These are phyloP conservation scores for Acomys russatus DNA, from an alignment of 2,797 vertebrate genomes.

Conservation along the genomic window DNA sequence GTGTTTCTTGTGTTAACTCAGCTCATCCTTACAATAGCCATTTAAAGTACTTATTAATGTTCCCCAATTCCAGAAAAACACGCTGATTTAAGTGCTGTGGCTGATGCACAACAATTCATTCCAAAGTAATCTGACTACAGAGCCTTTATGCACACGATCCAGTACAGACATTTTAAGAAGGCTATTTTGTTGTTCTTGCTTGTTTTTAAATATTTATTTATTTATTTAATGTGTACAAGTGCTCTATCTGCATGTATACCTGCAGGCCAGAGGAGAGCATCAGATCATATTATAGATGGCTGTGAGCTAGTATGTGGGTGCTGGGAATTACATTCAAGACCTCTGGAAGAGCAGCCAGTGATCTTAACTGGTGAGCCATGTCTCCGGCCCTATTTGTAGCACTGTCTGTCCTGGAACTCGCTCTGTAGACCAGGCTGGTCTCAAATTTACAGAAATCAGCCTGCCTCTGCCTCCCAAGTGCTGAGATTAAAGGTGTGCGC, in stretches of 20 bases:
- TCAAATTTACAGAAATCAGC: background rate
- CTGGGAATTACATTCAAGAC: too few species aligned
- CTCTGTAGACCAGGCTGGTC: background rate
- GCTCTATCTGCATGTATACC: too few species aligned
- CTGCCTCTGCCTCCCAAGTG: background rate
- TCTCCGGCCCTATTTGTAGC: background rate
- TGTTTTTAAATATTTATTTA: too few species aligned
- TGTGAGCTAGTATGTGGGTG: too few species aligned
- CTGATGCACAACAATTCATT: slow-evolving; percentile 8
- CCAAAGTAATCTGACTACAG: slow-evolving; percentile 8
- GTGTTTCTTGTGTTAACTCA: slow-evolving; percentile 23
- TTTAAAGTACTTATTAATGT: slow-evolving; percentile 40
- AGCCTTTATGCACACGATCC: background rate
- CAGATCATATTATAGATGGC: too few species aligned
- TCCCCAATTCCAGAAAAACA: slow-evolving; percentile 29
- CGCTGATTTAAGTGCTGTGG: slow-evolving; percentile 28
- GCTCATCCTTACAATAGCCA: slow-evolving; percentile 34
- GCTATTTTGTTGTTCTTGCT: background rate
- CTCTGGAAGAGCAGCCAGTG: too few species aligned
- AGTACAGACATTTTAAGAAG: background rate
- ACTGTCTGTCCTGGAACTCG: background rate
- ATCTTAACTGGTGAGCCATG: too few species aligned
- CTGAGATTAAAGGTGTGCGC: background rate
- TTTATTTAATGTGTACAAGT: too few species aligned
- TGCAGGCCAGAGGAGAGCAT: too few species aligned